Percentiles rank a stretch among this genome's conserved stretches.
Conservation (phyloP, 2,888 invertebrate species). For the Nomada flava region DNA sequence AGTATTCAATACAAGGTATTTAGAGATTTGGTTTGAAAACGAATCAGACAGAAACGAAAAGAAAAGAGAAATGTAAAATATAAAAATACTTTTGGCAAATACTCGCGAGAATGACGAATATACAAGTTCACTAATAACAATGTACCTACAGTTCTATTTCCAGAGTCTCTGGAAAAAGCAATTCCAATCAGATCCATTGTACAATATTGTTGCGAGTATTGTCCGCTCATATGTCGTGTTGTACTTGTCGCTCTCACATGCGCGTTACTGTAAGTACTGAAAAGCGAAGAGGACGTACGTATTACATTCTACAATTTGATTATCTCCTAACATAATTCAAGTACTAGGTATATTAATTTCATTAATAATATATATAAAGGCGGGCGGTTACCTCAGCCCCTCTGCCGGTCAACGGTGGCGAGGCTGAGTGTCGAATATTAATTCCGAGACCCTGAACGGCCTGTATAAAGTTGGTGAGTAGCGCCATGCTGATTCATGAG, state of each 20-base stretch:
- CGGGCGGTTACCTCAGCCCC: slow-evolving; percentile 71
- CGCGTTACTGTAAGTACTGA: slow-evolving; percentile 84
- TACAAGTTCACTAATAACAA: slow-evolving; percentile 78
- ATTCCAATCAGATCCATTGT: slow-evolving; percentile 83
- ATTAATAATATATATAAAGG: slow-evolving; percentile 68
- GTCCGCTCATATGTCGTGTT: slow-evolving; percentile 82
- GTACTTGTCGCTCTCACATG: slow-evolving; percentile 83
- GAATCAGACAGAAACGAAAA: not conserved
- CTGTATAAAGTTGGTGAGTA: slow-evolving; percentile 80
- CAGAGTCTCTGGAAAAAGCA: slow-evolving; percentile 85
- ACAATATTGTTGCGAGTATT: slow-evolving; percentile 84
- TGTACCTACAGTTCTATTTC: slow-evolving; percentile 83
- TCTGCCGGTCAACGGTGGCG: slow-evolving; percentile 72
- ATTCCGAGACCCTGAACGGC: slow-evolving; percentile 73
- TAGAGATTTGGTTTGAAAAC: not conserved
- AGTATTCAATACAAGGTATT: slow-evolving; percentile 23
- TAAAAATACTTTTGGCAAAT: slow-evolving; percentile 63
- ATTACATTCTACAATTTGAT: slow-evolving; percentile 81
- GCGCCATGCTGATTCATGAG: slow-evolving; percentile 75
- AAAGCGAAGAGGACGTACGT: slow-evolving; percentile 83
- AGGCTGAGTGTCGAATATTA: slow-evolving; percentile 72
- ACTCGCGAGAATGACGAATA: slow-evolving; percentile 66
- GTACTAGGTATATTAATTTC: slow-evolving; percentile 76
- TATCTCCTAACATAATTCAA: slow-evolving; percentile 81
- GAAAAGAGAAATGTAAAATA: slow-evolving; percentile 21